These are phyloP conservation scores for Platorchestia sp. DNA, from an alignment of 1,140 invertebrate species.

Conservation along the genomic window DNA sequence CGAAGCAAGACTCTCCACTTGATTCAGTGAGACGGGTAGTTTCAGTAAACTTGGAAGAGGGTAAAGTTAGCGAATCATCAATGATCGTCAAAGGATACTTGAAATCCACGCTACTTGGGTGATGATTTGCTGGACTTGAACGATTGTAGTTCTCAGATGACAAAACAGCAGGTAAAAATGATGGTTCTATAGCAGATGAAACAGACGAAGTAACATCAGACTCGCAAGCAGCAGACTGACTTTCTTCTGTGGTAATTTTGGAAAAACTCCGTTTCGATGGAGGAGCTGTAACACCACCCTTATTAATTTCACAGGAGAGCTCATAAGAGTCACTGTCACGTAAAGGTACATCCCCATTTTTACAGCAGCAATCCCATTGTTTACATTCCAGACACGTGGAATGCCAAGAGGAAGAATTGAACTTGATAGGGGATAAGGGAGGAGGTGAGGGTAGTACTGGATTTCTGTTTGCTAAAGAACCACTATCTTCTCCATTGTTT, in stretches of 20 bases:
- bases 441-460: background rate
- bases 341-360: background rate
- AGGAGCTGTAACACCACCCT: background rate
- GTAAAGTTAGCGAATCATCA: background rate
- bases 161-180: background rate
- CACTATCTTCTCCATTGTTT: background rate
- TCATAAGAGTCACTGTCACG: background rate
- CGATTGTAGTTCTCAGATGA: background rate
- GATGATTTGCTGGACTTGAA: background rate
- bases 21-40: background rate
- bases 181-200: background rate
- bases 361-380: background rate
- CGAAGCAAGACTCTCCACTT: background rate
- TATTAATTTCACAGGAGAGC: background rate
- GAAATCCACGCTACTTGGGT: background rate
- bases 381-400: background rate
- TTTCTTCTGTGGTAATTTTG: background rate
- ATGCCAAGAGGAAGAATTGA: background rate
- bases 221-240: background rate
- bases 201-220: background rate
- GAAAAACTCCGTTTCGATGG: background rate
- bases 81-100: background rate
- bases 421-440: slow-evolving; percentile 16
- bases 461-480: background rate
- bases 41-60: background rate